phyloP scores from a whole-genome alignment of 2,113 vertebrate genomes.

The Catharus bicknelli region DNA sequence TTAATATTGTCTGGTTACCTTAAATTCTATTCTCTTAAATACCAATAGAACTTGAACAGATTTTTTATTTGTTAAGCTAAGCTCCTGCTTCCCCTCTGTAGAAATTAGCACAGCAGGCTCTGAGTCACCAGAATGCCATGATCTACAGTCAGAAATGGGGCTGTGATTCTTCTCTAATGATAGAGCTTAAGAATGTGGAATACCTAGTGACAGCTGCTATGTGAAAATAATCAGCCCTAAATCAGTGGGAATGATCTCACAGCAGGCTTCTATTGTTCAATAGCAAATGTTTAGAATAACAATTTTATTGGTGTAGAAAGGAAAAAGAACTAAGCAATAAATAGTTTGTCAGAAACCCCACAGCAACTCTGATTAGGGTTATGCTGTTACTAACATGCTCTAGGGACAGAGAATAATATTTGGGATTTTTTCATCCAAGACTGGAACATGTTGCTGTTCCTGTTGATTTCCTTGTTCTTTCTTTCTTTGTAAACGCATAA shows the following conservation, averaged over 20 bases:
- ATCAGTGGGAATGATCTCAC: slow-evolving; percentile 50
- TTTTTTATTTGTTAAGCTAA: neutral
- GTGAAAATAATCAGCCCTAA: slow-evolving; percentile 63
- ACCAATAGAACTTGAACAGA: neutral
- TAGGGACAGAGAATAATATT: neutral
- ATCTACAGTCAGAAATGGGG: slow-evolving; percentile 7
- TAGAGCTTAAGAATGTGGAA: neutral
- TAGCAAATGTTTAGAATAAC: slow-evolving; percentile 59
- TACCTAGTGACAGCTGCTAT: slow-evolving; percentile 21
- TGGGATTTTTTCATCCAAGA: slow-evolving; percentile 3
- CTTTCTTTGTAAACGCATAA: slow-evolving; percentile 29
- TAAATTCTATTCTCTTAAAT: neutral
- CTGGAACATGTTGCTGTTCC: neutral
- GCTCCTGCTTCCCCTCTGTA: neutral
- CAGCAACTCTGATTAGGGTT: slow-evolving; percentile 20
- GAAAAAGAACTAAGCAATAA: slow-evolving; percentile 53
- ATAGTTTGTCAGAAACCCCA: slow-evolving; percentile 36
- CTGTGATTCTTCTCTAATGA: slow-evolving; percentile 17
- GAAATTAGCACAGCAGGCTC: slow-evolving; percentile 29
- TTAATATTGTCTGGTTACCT: neutral
- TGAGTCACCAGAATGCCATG: neutral
- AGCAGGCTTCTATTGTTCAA: slow-evolving; percentile 41
- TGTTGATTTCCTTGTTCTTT: slow-evolving; percentile 33
- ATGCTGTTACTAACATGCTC: neutral
- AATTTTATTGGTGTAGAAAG: slow-evolving; percentile 28